phyloP scores from a whole-genome alignment of 23 tunicate species.

The Phallusia fumigata region DNA sequence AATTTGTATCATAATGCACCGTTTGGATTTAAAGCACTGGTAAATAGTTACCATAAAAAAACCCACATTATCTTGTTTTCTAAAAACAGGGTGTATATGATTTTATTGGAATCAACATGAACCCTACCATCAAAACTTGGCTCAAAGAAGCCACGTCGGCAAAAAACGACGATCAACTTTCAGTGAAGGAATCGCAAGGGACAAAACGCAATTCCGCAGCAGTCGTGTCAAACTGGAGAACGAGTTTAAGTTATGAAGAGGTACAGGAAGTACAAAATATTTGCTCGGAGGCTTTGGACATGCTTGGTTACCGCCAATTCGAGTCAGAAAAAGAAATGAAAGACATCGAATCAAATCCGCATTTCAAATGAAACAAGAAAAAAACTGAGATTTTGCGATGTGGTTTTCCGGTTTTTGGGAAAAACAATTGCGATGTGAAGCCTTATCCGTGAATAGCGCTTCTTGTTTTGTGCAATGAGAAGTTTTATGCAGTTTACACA shows the following conservation, averaged over 20 bases:
- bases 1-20: too few species aligned
- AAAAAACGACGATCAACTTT: not conserved
- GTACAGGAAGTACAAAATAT: not conserved
- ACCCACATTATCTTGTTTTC: too few species aligned
- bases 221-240: constrained; percentile 9
- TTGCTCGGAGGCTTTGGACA: not conserved
- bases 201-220: not conserved
- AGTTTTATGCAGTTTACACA: too few species aligned
- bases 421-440: too few species aligned
- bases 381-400: too few species aligned
- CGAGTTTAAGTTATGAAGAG: not conserved
- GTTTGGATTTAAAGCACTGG: too few species aligned
- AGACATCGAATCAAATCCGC: not conserved
- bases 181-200: not conserved
- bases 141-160: not conserved
- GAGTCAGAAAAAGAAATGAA: not conserved
- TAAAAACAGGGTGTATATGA: not conserved
- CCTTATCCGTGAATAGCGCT: too few species aligned
- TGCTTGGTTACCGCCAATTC: not conserved
- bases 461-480: too few species aligned
- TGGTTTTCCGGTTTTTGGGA: too few species aligned
- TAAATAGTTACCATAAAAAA: too few species aligned
- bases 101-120: constrained; percentile 8
- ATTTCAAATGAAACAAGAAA: not conserved
- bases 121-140: not conserved